phyloP scores from a whole-genome alignment of 2,113 vertebrate species.

The Aramus guarauna region DNA sequence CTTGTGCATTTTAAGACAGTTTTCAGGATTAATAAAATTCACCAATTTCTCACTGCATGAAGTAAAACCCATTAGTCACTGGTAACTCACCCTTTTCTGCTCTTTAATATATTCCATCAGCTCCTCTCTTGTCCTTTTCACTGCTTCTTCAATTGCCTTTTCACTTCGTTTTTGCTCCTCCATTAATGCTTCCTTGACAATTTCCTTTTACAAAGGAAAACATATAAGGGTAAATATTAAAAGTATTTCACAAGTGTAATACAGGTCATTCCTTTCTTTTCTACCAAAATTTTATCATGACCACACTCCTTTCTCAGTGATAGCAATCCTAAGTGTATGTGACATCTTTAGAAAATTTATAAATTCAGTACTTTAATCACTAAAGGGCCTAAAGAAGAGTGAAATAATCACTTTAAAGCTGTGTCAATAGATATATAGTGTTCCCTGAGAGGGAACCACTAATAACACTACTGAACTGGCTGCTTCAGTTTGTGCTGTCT shows the following conservation, averaged over 20 bases:
- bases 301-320: background rate
- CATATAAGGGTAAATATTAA: background rate
- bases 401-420: background rate
- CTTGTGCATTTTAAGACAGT: background rate
- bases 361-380: background rate
- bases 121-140: conserved; percentile 73
- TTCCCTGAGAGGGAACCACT: background rate
- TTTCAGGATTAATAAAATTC: background rate
- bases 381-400: background rate
- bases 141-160: conserved; percentile 72
- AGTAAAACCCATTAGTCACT: background rate
- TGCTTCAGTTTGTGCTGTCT: background rate
- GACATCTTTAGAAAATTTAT: background rate
- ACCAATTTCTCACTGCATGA: background rate
- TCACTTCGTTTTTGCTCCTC: conserved; percentile 74
- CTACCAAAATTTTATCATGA: background rate
- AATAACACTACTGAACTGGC: background rate
- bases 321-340: background rate
- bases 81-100: conserved; percentile 77
- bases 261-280: background rate
- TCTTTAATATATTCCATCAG: conserved; percentile 77
- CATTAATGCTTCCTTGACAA: conserved; percentile 71
- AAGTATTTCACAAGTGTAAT: background rate
- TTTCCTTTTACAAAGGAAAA: conserved; percentile 65
- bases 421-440: background rate